These are phyloP conservation scores for Amphiprion clarkii DNA, from an alignment of 2,797 vertebrate species.

Conservation along the genomic window DNA sequence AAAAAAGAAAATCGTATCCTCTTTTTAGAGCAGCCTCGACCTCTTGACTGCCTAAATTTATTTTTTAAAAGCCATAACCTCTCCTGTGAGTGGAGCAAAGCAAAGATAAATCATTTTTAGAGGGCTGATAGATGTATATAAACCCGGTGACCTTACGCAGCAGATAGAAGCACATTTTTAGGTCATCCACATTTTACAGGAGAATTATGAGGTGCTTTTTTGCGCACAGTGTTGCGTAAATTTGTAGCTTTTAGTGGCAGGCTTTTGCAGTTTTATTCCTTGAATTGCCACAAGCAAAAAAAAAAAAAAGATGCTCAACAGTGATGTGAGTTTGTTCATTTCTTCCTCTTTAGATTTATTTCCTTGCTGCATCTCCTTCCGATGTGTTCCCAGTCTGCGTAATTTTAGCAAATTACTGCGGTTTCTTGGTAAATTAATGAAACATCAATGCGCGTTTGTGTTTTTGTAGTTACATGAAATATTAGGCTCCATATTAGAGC, in stretches of 20 bases:
- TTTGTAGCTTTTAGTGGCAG: not conserved
- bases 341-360: not conserved
- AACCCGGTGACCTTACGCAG: not conserved
- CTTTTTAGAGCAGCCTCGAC: not conserved
- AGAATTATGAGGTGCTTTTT: not conserved
- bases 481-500: constrained; percentile 36
- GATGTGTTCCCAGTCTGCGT: not conserved
- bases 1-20: not conserved
- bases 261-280: too few relatives aligned
- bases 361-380: not conserved
- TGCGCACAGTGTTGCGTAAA: not conserved
- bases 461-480: constrained; percentile 14
- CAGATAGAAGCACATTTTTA: too few relatives aligned
- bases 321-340: not conserved
- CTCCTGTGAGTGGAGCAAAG: not conserved
- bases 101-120: not conserved
- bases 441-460: not conserved
- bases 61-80: not conserved
- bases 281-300: not conserved
- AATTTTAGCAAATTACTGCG: not conserved
- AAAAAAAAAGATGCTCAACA: not conserved
- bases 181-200: too few relatives aligned
- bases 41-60: not conserved
- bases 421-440: not conserved
- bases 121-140: not conserved